phyloP scores from a whole-genome alignment of 1,140 invertebrate genomes.

The Coenobita brevimanus region DNA sequence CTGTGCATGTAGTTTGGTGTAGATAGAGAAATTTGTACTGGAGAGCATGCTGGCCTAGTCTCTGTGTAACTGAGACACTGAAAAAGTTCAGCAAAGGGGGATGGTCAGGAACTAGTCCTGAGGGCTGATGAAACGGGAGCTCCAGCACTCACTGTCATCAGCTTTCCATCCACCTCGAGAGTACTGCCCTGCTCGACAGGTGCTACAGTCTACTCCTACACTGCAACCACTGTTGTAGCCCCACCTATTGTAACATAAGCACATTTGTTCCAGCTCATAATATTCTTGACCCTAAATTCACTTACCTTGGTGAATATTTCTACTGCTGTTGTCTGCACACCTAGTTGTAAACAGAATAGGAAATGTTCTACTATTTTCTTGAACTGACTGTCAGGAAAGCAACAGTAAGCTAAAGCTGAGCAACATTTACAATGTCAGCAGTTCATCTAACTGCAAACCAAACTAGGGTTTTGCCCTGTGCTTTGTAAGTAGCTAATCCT shows the following conservation, averaged over 20 bases:
- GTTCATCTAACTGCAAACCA: constrained; percentile 26
- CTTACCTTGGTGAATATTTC: constrained; percentile 1
- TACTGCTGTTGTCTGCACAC: constrained; percentile 4
- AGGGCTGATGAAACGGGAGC: too few species aligned
- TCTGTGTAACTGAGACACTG: too few species aligned
- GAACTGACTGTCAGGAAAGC: background rate
- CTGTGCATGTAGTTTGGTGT: too few species aligned
- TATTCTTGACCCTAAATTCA: constrained; percentile 10
- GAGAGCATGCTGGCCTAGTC: too few species aligned
- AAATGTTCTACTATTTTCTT: constrained; percentile 11
- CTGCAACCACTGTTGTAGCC: too few species aligned
- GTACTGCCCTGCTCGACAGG: too few species aligned
- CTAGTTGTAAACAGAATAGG: constrained; percentile 19
- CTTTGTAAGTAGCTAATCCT: constrained; percentile 6
- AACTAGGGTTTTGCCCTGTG: constrained; percentile 2
- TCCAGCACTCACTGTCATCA: too few species aligned
- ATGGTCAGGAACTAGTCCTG: too few species aligned
- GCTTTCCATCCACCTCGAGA: too few species aligned
- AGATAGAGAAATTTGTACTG: too few species aligned
- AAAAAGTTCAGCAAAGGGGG: too few species aligned
- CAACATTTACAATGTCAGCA: constrained; percentile 13
- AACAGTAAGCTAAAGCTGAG: constrained; percentile 9
- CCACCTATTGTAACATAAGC: background rate
- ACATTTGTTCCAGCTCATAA: background rate
- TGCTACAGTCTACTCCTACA: too few species aligned